Conservation (phyloP, 2,797 vertebrate genomes). For the Coendou prehensilis region DNA sequence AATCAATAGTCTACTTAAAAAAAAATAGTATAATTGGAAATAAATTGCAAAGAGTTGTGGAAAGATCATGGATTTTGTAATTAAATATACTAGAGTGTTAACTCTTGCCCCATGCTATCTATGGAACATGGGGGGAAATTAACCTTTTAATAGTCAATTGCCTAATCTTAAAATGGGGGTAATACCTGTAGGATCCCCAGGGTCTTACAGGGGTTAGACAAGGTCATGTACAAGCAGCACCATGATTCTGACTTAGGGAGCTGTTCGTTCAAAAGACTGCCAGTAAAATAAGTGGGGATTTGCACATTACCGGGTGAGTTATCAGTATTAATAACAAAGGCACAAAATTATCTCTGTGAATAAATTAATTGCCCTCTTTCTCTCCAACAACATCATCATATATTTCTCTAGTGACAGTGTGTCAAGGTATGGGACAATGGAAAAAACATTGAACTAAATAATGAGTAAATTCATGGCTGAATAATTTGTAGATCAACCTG, state of each 20-base stretch:
- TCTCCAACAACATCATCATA: neutral
- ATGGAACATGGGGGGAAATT: neutral
- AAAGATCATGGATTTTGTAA: constrained; percentile 32
- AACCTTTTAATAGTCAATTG: constrained; percentile 36
- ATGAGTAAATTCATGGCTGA: constrained; percentile 39
- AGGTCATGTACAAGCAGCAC: neutral
- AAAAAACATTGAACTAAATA: constrained; percentile 37
- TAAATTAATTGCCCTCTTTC: neutral
- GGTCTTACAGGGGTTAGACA: neutral
- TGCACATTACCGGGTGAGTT: neutral
- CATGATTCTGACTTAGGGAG: neutral
- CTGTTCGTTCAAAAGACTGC: neutral
- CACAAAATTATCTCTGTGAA: neutral
- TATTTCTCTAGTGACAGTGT: neutral
- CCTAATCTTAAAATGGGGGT: constrained; percentile 14
- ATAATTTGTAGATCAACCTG: constrained; percentile 38
- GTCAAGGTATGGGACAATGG: neutral
- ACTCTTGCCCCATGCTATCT: neutral
- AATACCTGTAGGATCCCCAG: neutral
- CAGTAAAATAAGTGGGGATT: neutral
- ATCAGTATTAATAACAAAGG: constrained; percentile 2
- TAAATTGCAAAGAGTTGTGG: neutral
- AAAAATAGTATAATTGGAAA: constrained; percentile 39
- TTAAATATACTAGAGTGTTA: constrained; percentile 49
- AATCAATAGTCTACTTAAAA: constrained; percentile 44